A percentile compares a stretch with the other conserved stretches of the same genome.
Conservation (phyloP, 2,888 invertebrate species). For the Protonemura montana region DNA sequence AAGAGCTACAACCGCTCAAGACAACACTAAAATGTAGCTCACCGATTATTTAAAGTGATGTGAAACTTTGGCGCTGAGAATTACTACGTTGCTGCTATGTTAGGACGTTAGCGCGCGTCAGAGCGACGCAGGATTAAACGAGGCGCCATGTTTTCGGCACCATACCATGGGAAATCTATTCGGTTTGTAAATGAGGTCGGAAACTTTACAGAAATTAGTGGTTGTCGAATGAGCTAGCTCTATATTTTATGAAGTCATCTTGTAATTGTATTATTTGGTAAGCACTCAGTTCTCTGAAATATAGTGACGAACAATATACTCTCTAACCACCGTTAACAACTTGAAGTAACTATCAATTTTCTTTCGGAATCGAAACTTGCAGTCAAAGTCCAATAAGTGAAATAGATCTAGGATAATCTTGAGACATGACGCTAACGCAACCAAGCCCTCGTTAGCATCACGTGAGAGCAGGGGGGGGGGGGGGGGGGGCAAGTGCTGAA, state of each 20-base stretch:
- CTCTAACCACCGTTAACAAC: not conserved
- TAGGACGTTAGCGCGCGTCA: not conserved
- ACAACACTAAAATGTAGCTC: slow-evolving; percentile 18
- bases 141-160: not conserved
- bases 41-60: slow-evolving; percentile 31
- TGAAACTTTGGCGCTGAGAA: not conserved
- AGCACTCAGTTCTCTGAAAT: not conserved
- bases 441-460: not conserved
- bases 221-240: not conserved
- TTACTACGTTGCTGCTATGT: not conserved
- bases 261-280: not conserved
- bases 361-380: not conserved
- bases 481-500: not conserved
- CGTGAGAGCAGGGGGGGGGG: no score
- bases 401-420: not conserved
- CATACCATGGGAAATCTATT: not conserved
- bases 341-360: not conserved
- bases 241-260: not conserved
- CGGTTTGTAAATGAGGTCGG: not conserved
- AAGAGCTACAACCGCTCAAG: slow-evolving; percentile 21
- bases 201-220: not conserved
- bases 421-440: not conserved
- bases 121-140: not conserved
- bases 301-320: not conserved
- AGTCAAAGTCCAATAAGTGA: not conserved